A percentile compares a stretch with the other conserved stretches of the same genome.
Conservation (phyloP, 2,113 vertebrate genomes). For the Alethe castanea region DNA sequence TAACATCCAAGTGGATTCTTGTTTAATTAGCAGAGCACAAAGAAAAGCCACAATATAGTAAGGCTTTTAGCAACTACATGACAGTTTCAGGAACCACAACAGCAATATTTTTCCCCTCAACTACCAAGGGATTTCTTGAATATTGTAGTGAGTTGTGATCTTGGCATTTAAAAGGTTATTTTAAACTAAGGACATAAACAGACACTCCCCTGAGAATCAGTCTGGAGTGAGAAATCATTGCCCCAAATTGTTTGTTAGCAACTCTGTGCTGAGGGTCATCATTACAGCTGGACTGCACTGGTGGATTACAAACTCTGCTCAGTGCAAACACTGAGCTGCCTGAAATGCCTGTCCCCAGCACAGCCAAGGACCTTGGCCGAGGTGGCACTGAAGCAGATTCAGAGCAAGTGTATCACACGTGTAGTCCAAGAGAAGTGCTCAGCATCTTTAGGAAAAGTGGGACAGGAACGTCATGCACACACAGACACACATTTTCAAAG, state of each 20-base stretch:
- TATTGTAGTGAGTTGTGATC: background rate
- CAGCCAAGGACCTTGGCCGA: accelerated
- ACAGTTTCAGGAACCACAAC: background rate
- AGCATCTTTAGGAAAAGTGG: accelerated
- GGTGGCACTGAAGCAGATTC: background rate
- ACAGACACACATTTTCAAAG: background rate
- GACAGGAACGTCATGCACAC: background rate
- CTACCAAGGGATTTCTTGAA: background rate
- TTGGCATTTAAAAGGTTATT: background rate
- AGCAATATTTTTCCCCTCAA: background rate
- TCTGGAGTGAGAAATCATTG: background rate
- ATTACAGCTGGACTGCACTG: background rate
- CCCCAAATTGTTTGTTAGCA: background rate
- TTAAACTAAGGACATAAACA: background rate
- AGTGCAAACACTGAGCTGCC: background rate
- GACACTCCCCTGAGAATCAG: background rate
- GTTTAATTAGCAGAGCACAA: conserved; percentile 35
- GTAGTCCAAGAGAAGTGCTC: background rate
- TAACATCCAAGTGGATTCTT: conserved; percentile 6
- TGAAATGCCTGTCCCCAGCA: background rate
- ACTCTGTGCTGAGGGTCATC: background rate
- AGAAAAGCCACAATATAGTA: conserved; percentile 2
- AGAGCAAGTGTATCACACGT: accelerated
- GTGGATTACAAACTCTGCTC: background rate
- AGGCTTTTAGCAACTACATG: background rate